These are phyloP conservation scores for Drosophila cardini DNA, from an alignment of 1,140 invertebrate species.

Conservation along the genomic window DNA sequence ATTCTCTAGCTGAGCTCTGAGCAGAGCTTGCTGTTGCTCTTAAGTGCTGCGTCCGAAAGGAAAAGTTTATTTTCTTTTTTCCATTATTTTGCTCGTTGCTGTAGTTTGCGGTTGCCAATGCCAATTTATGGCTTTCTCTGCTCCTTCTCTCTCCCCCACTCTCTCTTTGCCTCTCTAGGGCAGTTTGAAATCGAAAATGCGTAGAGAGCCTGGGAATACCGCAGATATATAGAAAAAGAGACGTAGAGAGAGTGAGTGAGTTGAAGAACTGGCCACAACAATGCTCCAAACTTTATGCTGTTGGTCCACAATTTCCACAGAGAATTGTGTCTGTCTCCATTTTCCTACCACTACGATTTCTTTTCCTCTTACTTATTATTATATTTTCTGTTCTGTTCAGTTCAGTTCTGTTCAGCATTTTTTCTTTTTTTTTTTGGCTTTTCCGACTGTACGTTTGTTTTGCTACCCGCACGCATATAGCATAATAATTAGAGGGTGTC, in stretches of 20 bases:
- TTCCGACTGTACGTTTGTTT: conserved; percentile 63
- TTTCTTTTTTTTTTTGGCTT: conserved; percentile 32
- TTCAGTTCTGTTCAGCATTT: no score
- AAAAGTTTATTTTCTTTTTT: conserved; percentile 62
- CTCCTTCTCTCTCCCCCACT: conserved; percentile 29
- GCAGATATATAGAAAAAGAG: conserved; percentile 17
- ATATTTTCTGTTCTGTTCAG: conserved; percentile 41
- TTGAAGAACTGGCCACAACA: conserved; percentile 46
- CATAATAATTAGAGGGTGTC: conserved; percentile 81
- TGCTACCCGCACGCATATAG: conserved; percentile 76
- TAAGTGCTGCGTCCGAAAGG: conserved; percentile 74
- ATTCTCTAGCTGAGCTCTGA: conserved; percentile 11
- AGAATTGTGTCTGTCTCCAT: conserved; percentile 44
- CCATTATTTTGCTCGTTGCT: conserved; percentile 10
- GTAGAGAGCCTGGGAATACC: conserved; percentile 57
- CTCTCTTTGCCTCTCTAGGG: conserved; percentile 38
- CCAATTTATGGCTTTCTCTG: conserved; percentile 63
- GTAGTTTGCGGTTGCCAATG: conserved; percentile 71
- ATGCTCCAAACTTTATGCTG: conserved; percentile 42
- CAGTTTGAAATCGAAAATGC: conserved; percentile 79
- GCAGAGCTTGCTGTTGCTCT: conserved; percentile 9
- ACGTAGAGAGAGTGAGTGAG: conserved; percentile 2
- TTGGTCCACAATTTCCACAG: conserved; percentile 4
- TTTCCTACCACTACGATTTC: conserved; percentile 7
- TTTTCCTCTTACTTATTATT: conserved; percentile 74